Evolutionary conservation across 1,140 invertebrate genomes (phyloP), one percentile per base, ranked within the genome.

Genomic region (Dufourea novaeangliae): DNA sequence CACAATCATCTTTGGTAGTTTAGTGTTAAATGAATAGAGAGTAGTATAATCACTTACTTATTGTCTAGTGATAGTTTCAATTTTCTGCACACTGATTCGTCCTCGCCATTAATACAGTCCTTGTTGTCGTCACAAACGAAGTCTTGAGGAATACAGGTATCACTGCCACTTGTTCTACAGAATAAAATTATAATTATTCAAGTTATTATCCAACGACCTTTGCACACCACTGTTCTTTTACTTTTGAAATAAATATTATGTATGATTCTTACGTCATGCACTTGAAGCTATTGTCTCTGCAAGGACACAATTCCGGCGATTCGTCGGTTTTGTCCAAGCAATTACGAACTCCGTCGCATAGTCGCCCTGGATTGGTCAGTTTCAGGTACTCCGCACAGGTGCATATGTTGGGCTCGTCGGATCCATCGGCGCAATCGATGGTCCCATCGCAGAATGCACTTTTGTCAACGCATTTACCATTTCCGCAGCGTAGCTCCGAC

Each of bases 311-410:
- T 41, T 91, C 87, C 0, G 94, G 94, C 73, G 94, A 93, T 90
- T 98, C 97, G 88, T 98, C 97, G 37, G 93, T 94, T 84, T 95
- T 95, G 87, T 98, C 97, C 56, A 93, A 92, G 87, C 97, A 98
- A 88, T 98, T 95, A 32, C 95, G 91, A 7, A 95, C 92, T 11
- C 96, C 96, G 90, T 98, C 96, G 88, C 97, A 98, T 37, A 97
- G 90, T 70, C 94, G 94, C 6, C 93, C 90, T 11, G 95, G 95
- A 78, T 93, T 89, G 0, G 95, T 95, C 17, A 95, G 91, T 69
- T 93, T 93, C 67, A 97, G 87, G 87, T 96, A 97, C 41, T 93
- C 92, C 4, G 93, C 93, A 82, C 96, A 97, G 22, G 91, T 95
- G 62, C 95, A 96, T 1, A 91, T 91, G 0, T 89, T 84, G 0